Percentiles rank a stretch among this genome's conserved stretches.
phyloP scores from a whole-genome alignment of 2,113 vertebrate genomes.

The Anarhynchus alexandrinus region DNA sequence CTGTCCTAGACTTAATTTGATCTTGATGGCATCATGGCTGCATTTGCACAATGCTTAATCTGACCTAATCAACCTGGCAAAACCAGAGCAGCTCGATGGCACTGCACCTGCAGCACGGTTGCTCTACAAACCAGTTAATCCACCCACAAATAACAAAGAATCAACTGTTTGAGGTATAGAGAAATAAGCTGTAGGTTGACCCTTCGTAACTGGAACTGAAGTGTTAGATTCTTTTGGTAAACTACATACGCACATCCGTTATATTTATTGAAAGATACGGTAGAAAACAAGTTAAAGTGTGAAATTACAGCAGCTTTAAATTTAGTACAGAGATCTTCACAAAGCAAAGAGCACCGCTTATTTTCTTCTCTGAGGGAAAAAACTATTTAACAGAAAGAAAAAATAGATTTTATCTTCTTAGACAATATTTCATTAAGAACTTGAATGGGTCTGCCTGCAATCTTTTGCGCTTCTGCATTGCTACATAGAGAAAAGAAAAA shows the following conservation, averaged over 20 bases:
- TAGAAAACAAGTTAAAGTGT: neutral
- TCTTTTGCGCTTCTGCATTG: neutral
- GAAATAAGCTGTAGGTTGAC: neutral
- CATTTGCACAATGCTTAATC: neutral
- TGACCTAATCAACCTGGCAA: neutral
- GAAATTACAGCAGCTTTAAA: neutral
- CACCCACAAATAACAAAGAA: neutral
- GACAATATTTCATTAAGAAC: neutral
- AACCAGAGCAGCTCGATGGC: neutral
- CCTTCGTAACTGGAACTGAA: neutral
- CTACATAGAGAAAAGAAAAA: neutral
- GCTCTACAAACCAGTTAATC: neutral
- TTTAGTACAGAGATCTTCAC: neutral
- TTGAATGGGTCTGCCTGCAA: neutral
- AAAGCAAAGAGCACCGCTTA: neutral
- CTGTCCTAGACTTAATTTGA: neutral
- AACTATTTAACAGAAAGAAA: neutral
- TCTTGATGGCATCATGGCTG: neutral
- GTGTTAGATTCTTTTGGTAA: neutral
- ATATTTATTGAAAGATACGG: neutral
- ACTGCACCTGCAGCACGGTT: neutral
- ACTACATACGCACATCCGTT: neutral
- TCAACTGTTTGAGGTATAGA: neutral
- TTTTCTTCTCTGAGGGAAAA: neutral
- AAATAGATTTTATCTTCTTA: neutral